These are phyloP conservation scores for Lagria hirta DNA, from an alignment of 2,888 invertebrate species.

Conservation along the genomic window DNA sequence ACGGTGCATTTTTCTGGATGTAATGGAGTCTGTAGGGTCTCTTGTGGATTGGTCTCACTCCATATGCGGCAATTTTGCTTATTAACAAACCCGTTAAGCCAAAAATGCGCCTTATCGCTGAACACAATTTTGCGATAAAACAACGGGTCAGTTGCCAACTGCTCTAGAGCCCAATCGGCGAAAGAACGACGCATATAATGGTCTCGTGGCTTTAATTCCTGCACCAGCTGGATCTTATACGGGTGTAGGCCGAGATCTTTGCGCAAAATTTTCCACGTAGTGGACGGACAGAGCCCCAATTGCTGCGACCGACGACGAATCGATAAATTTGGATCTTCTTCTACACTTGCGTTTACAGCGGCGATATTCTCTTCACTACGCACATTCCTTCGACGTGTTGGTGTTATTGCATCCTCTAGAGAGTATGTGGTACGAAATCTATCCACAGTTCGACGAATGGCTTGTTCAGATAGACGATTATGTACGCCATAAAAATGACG, in stretches of 20 bases:
- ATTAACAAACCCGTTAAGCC: slow-evolving; percentile 8
- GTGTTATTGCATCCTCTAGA: no score
- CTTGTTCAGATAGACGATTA: no score
- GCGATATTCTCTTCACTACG: slow-evolving; percentile 17
- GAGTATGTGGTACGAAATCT: no score
- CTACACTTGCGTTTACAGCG: slow-evolving; percentile 18
- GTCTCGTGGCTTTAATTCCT: slow-evolving; percentile 24
- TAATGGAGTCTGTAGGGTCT: slow-evolving; percentile 11
- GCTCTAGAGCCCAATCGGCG: slow-evolving; percentile 10
- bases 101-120: slow-evolving; percentile 22
- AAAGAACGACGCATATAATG: slow-evolving; percentile 12
- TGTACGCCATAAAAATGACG: no score
- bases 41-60: slow-evolving; percentile 18
- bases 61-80: slow-evolving; percentile 3
- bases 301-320: slow-evolving; percentile 21
- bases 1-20: slow-evolving; percentile 22
- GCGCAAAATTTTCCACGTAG: slow-evolving; percentile 19
- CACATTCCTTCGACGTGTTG: neutral
- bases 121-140: slow-evolving; percentile 19
- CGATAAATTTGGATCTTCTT: slow-evolving; percentile 16
- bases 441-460: no score
- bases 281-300: slow-evolving; percentile 10
- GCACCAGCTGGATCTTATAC: slow-evolving; percentile 23
- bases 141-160: slow-evolving; percentile 4
- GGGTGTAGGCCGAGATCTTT: slow-evolving; percentile 12